A percentile compares a stretch with the other conserved stretches of the same genome.
Conservation (phyloP, 2,888 invertebrate species). For the Xestia xanthographa region DNA sequence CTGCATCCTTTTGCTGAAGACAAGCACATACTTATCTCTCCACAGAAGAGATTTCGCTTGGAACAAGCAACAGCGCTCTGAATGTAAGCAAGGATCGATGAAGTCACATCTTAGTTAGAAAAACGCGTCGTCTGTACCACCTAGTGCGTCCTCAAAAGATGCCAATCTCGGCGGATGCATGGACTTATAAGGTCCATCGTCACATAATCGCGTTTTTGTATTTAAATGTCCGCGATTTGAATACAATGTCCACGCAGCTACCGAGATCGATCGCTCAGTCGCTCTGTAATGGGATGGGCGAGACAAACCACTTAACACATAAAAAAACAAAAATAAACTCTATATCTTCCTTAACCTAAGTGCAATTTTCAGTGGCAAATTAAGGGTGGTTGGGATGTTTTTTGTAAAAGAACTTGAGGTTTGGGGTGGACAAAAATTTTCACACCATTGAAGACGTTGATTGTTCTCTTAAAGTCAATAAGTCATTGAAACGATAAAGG, state of each 20-base stretch:
- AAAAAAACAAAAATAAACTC: conserved; percentile 32
- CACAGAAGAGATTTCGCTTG: not conserved
- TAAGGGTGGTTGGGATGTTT: conserved; percentile 36
- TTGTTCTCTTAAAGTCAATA: conserved; percentile 77
- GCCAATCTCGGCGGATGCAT: conserved; percentile 84
- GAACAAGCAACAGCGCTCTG: too few species aligned
- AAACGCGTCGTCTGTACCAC: conserved; percentile 42
- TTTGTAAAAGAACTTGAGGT: conserved; percentile 36
- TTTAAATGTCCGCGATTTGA: conserved; percentile 89
- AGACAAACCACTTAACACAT: conserved; percentile 68
- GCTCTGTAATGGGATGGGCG: conserved; percentile 84
- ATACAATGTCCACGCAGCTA: conserved; percentile 87
- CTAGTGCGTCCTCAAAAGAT: conserved; percentile 80
- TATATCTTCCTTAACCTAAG: not conserved
- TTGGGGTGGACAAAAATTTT: conserved; percentile 73
- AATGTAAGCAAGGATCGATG: not conserved
- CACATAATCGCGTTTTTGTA: conserved; percentile 90
- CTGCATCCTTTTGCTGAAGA: not conserved
- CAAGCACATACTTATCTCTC: not conserved
- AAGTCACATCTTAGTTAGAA: not conserved
- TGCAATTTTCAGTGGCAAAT: conserved; percentile 16
- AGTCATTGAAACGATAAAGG: conserved; percentile 60
- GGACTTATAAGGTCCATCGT: conserved; percentile 84
- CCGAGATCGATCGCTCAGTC: conserved; percentile 78
- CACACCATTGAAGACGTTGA: conserved; percentile 79